phyloP scores from a whole-genome alignment of 2,888 invertebrate species.

The Eupeodes luniger region DNA sequence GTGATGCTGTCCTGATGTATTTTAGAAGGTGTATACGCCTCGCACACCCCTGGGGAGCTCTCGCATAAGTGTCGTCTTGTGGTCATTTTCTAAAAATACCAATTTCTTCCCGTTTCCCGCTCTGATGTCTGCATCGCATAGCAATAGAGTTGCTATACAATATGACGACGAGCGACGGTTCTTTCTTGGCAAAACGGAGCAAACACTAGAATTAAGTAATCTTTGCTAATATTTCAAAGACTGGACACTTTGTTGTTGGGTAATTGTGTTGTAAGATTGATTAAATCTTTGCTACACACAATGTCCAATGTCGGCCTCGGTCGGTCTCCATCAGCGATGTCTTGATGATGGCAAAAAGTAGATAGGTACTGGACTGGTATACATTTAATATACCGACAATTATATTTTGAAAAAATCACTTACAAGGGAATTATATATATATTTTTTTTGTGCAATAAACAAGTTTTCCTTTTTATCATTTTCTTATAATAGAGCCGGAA shows the following conservation, averaged over 20 bases:
- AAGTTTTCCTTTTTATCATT: slow-evolving; percentile 24
- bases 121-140: neutral
- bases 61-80: slow-evolving; percentile 61
- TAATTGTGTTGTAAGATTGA: slow-evolving; percentile 72
- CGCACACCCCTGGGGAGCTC: slow-evolving; percentile 55
- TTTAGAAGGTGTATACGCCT: slow-evolving; percentile 41
- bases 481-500: slow-evolving; percentile 48
- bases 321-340: slow-evolving; percentile 7
- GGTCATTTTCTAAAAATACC: slow-evolving; percentile 69
- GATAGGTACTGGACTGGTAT: neutral
- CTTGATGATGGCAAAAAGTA: slow-evolving; percentile 9
- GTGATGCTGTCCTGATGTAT: neutral
- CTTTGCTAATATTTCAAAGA: slow-evolving; percentile 73
- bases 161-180: neutral
- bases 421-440: slow-evolving; percentile 50
- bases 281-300: slow-evolving; percentile 56
- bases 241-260: slow-evolving; percentile 73
- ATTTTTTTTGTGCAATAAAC: slow-evolving; percentile 24
- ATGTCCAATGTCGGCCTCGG: slow-evolving; percentile 25
- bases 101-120: slow-evolving; percentile 25
- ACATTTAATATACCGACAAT: slow-evolving; percentile 56
- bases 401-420: slow-evolving; percentile 67
- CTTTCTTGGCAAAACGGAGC: slow-evolving; percentile 23
- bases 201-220: slow-evolving; percentile 74
- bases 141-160: neutral